phyloP scores from a whole-genome alignment of 2,888 invertebrate genomes.

The Melanotus villosus region DNA sequence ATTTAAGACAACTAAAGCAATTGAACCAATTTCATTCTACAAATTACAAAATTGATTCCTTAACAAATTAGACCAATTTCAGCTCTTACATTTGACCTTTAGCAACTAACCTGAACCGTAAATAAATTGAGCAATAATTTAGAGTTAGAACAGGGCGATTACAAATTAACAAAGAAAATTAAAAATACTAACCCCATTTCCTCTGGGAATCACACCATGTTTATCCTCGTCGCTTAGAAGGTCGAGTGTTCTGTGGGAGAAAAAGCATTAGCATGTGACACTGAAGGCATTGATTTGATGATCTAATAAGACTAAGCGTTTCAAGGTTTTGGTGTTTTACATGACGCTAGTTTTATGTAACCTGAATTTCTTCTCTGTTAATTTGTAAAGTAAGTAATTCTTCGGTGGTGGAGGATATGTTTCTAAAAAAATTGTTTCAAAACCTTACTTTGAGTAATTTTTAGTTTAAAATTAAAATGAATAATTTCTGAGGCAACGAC shows the following conservation, averaged over 20 bases:
- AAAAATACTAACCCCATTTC: slow-evolving; percentile 75
- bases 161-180: slow-evolving; percentile 9
- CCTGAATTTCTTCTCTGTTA: not conserved
- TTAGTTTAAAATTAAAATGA: too few relatives aligned
- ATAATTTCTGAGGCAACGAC: too few relatives aligned
- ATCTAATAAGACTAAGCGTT: slow-evolving; percentile 31
- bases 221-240: slow-evolving; percentile 69
- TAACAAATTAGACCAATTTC: not conserved
- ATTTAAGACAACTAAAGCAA: too few relatives aligned
- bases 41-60: slow-evolving; percentile 16
- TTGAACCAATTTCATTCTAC: not conserved
- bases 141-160: too few relatives aligned
- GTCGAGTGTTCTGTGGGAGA: slow-evolving; percentile 70
- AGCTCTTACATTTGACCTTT: not conserved
- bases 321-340: not conserved
- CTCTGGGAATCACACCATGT: slow-evolving; percentile 66
- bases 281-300: slow-evolving; percentile 23
- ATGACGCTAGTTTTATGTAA: not conserved
- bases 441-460: too few relatives aligned
- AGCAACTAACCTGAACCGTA: too few relatives aligned
- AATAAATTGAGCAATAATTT: too few relatives aligned
- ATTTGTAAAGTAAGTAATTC: too few relatives aligned
- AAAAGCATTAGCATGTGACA: slow-evolving; percentile 19
- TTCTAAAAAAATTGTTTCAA: not conserved
- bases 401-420: not conserved